These are phyloP conservation scores for Plagodis pulveraria DNA, from an alignment of 2,888 invertebrate genomes.

Conservation along the genomic window DNA sequence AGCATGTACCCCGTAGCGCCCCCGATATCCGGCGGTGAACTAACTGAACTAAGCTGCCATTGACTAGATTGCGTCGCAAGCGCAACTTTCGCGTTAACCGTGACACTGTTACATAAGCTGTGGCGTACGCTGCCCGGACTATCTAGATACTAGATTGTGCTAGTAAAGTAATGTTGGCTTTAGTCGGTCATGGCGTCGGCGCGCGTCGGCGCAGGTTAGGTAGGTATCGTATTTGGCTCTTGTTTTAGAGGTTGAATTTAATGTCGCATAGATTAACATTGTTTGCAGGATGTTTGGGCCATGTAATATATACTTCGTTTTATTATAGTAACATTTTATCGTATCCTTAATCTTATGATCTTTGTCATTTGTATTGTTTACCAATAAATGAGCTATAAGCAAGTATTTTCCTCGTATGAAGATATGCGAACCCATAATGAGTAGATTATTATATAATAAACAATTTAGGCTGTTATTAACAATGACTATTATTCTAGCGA, in stretches of 20 bases:
- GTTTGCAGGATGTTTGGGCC: too few species aligned
- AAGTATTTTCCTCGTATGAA: too few species aligned
- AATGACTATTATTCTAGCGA: too few species aligned
- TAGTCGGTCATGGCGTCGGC: constrained; percentile 6
- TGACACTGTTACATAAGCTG: constrained; percentile 12
- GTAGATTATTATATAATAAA: too few species aligned
- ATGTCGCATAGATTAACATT: not conserved
- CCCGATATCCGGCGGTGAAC: constrained; percentile 19
- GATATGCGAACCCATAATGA: too few species aligned
- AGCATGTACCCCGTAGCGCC: constrained; percentile 2
- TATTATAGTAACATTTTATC: too few species aligned
- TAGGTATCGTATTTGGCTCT: not conserved
- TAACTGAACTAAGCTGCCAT: constrained; percentile 13
- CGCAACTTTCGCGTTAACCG: constrained; percentile 22
- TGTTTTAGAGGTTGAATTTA: constrained; percentile 1
- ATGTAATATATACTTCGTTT: too few species aligned
- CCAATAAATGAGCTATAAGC: too few species aligned
- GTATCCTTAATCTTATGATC: too few species aligned
- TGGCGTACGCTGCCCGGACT: constrained; percentile 11
- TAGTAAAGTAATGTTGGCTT: constrained; percentile 3
- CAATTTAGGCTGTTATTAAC: too few species aligned
- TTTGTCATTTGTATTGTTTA: too few species aligned
- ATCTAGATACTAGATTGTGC: constrained; percentile 13
- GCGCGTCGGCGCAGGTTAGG: not conserved
- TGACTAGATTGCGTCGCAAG: constrained; percentile 15